Conservation (phyloP, 2,797 vertebrate genomes). For the Somateria mollissima region DNA sequence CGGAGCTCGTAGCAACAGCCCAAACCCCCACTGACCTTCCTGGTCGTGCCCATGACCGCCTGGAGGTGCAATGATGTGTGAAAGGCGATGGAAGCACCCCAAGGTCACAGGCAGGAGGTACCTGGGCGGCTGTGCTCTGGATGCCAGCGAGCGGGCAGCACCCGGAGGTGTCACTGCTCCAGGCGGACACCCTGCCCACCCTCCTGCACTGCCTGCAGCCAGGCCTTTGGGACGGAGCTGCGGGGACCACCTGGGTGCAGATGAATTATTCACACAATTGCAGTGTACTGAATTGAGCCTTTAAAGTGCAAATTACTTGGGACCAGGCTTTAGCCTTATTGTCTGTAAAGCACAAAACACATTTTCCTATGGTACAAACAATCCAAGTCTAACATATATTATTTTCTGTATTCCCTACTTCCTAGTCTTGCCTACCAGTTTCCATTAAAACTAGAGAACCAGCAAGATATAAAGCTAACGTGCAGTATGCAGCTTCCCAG, state of each 20-base stretch:
- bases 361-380: neutral
- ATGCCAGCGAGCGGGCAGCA: fast-evolving
- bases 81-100: neutral
- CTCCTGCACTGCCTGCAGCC: neutral
- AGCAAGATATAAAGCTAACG: fast-evolving
- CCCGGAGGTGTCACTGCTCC: fast-evolving
- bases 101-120: neutral
- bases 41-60: neutral
- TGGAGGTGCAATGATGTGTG: neutral
- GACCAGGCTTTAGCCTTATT: neutral
- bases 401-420: neutral
- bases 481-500: fast-evolving
- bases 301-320: conserved; percentile 1
- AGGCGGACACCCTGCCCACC: neutral
- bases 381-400: neutral
- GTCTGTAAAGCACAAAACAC: neutral
- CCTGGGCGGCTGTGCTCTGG: fast-evolving
- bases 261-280: conserved; percentile 19
- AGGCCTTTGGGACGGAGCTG: neutral
- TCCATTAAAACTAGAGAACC: neutral
- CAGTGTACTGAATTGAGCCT: neutral
- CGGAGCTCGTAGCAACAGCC: neutral
- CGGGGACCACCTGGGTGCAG: neutral
- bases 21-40: neutral
- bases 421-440: neutral